A percentile compares a stretch with the other conserved stretches of the same genome.
Conservation (phyloP, 92 coral and sea anemone species). For the Siderastrea radians region DNA sequence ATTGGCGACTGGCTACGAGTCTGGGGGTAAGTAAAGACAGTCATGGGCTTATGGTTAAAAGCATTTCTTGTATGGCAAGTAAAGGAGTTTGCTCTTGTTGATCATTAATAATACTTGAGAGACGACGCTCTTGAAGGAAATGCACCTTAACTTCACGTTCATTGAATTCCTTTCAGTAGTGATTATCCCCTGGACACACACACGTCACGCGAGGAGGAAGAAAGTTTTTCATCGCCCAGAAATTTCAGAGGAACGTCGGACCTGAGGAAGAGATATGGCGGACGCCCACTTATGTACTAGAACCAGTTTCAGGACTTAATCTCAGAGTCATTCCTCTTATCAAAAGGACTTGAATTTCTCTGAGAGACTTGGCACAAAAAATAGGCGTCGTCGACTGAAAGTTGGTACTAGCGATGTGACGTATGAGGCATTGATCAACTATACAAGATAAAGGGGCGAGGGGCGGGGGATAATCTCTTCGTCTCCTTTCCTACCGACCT, state of each 20-base stretch:
- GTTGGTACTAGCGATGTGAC: too few species aligned
- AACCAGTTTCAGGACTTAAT: background rate
- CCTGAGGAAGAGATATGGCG: constrained; percentile 44
- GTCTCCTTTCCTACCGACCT: too few species aligned
- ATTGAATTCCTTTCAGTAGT: constrained; percentile 10
- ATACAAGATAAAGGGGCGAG: background rate
- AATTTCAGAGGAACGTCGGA: background rate
- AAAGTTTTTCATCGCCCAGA: background rate
- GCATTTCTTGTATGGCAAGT: too few species aligned
- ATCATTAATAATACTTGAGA: too few species aligned
- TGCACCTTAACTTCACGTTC: background rate
- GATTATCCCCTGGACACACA: constrained; percentile 15
- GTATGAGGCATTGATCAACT: background rate
- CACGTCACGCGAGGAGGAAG: constrained; percentile 15
- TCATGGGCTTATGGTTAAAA: too few species aligned
- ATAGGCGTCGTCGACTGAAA: background rate
- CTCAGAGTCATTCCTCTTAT: too few species aligned
- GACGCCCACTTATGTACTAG: constrained; percentile 37
- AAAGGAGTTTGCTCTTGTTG: too few species aligned
- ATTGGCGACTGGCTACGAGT: too few species aligned
- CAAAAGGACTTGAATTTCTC: too few species aligned
- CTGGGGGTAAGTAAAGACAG: too few species aligned
- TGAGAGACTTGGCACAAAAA: too few species aligned
- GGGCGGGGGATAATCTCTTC: background rate
- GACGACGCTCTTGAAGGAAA: too few species aligned